Conservation (phyloP, 1,140 invertebrate genomes). For the Acromyrmex charruanus region DNA sequence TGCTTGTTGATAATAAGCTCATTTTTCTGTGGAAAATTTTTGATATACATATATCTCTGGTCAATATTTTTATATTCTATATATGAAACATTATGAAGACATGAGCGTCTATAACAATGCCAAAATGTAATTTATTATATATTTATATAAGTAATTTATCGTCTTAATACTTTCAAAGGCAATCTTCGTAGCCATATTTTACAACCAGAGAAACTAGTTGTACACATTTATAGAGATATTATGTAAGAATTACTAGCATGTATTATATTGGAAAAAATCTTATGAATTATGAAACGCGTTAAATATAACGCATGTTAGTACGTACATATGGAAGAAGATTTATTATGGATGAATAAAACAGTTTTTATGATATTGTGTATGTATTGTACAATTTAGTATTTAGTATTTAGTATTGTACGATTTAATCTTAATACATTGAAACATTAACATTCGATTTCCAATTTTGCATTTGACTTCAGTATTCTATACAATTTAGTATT, state of each 20-base stretch:
- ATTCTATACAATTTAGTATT: background rate
- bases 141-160: conserved; percentile 5
- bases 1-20: too few species aligned
- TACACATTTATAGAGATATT: conserved; percentile 41
- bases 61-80: background rate
- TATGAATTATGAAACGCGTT: conserved; percentile 46
- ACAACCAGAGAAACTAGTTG: conserved; percentile 35
- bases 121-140: conserved; percentile 25
- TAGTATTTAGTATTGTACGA: too few species aligned
- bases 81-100: background rate
- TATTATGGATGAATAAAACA: conserved; percentile 8
- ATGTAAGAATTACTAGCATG: conserved; percentile 38
- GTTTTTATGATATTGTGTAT: background rate
- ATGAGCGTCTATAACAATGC: background rate
- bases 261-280: conserved; percentile 9
- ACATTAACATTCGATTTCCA: background rate
- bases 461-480: conserved; percentile 11
- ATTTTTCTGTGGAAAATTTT: background rate
- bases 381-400: background rate
- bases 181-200: conserved; percentile 14
- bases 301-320: background rate
- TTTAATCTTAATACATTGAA: background rate
- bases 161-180: conserved; percentile 31
- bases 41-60: background rate
- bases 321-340: background rate